Evolutionary conservation across 1,140 invertebrate species (phyloP), one percentile per base, ranked within the genome.

Genomic region (Heliconius congener): DNA sequence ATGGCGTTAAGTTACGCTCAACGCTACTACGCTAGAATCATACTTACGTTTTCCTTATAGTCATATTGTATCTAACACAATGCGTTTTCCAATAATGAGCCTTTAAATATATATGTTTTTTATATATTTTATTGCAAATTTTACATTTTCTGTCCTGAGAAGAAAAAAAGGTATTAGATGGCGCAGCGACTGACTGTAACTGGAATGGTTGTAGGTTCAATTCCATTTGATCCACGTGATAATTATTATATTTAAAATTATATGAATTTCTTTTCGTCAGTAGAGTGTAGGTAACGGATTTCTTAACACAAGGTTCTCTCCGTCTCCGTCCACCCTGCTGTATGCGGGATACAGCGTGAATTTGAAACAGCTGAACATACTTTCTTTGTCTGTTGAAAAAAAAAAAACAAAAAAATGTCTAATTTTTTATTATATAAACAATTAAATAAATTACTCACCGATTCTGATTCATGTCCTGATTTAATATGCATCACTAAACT

Each of bases 401-500:
- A 23, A 23, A 23, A 23, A 23, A 23, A 23, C 23, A 23, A 23
- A 23, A 37, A 37, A 37, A 37, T 37, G 34, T 37, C 0, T 6
- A 6, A 6, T 37, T 37, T 37, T 37, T 8, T 37, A 37, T 37
- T 37, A 57, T 23, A 3, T 8, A 57, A 8, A 57, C 4, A 19
- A 55, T 18, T 5, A 16, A 23, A 27, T 9, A 4, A 60, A 23
- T 23, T 18, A 52, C 79, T 84, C 30, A 89, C 83, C 57, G 72
- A 60, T 37, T 83, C 81, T 4, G 27, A 71, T 16, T 50, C 73
- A 30, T 88, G 87, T 18, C 83, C 83, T 16, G 81, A 78, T 27
- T 83, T 87, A 1, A 89, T 79, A 46, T 90, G 88, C 76, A 78
- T 82, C 30, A 87, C 82, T 0, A 88, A 72, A 1, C 84, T 82